Evolutionary conservation across 2,113 vertebrate genomes (phyloP), one percentile per base, ranked within the genome.

Genomic region (Cochlearius cochlearius): DNA sequence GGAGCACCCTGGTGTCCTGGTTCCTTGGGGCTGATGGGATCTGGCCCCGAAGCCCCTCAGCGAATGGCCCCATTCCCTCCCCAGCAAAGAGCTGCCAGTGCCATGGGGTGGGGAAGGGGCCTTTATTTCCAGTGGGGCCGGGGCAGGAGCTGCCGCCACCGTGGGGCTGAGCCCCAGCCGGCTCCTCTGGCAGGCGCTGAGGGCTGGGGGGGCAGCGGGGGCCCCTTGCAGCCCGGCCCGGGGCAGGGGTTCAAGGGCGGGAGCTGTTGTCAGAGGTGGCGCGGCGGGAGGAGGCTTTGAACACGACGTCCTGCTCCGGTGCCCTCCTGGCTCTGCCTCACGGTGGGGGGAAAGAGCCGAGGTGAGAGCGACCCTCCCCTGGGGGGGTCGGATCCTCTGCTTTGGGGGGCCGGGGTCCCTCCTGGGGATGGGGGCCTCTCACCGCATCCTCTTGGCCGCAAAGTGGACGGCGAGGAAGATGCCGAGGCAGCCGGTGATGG

Each of bases 401-500:
- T 38, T 3, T 9, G 47, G 29, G 68, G 34, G 36, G 22, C 10
- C 13, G 15, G 52, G 21, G 25, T 15, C 43, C 34, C 39, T 12
- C 18, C 20, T 5, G 15, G 3, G 26, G 32, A 36, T 0, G 30
- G 72, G 30, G 29, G 12, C 8, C 8, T 67, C 85, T 97, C 92
- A 98, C 98, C 97, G 88, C 50, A 97, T 90, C 87, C 95, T 84
- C 67, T 85, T 98, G 58, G 66, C 77, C 18, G 79, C 95, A 2
- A 98, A 95, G 81, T 97, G 94, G 38, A 67, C 1, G 5, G 90
- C 67, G 12, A 98, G 75, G 89, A 95, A 88, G 47, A 98, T 68
- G 38, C 85, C 76, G 41, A 97, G 23, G 39, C 97, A 97, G 75
- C 92, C 92, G 10, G 92, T 26, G 32, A 98, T 7, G 17, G 94